Evolutionary conservation across 1,140 invertebrate species (phyloP).

Genomic region (Asbolus verrucosus): DNA sequence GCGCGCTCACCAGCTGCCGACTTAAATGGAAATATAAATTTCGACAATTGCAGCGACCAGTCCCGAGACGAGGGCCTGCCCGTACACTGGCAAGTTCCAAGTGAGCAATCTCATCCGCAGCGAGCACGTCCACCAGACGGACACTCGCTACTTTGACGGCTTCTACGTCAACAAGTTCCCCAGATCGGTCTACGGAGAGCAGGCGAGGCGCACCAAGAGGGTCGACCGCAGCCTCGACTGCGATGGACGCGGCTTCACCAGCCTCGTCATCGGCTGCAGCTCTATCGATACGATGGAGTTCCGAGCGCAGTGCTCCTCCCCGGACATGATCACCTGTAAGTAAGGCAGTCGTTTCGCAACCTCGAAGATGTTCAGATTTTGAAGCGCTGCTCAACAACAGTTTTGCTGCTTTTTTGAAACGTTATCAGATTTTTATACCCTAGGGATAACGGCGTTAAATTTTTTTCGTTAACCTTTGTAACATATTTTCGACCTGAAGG

Average conservation of each 20-base stretch:
- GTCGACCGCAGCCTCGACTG: constrained; percentile 65
- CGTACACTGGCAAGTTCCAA: constrained; percentile 76
- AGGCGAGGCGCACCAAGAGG: constrained; percentile 56
- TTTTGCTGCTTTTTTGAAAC: no score
- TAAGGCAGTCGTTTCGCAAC: constrained; percentile 47
- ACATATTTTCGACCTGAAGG: no score
- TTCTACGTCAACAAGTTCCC: constrained; percentile 54
- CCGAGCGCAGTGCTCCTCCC: constrained; percentile 73
- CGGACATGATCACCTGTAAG: constrained; percentile 67
- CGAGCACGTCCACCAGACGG: constrained; percentile 51
- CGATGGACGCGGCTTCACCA: constrained; percentile 68
- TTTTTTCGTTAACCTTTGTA: no score
- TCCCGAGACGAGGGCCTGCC: constrained; percentile 74
- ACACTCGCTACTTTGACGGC: constrained; percentile 61
- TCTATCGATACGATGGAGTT: constrained; percentile 78
- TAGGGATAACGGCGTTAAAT: no score
- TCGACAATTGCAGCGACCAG: constrained; percentile 71
- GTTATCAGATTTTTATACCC: no score
- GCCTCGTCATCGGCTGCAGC: constrained; percentile 76
- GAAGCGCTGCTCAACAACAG: no score
- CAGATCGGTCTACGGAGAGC: constrained; percentile 35
- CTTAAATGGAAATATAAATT: constrained; percentile 1
- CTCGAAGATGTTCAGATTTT: no score
- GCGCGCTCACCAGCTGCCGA: background rate
- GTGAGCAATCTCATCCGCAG: constrained; percentile 70